Base-by-base conservation (phyloP, 2,797 vertebrate species). In the Notoglanidium macrostoma region DNA sequence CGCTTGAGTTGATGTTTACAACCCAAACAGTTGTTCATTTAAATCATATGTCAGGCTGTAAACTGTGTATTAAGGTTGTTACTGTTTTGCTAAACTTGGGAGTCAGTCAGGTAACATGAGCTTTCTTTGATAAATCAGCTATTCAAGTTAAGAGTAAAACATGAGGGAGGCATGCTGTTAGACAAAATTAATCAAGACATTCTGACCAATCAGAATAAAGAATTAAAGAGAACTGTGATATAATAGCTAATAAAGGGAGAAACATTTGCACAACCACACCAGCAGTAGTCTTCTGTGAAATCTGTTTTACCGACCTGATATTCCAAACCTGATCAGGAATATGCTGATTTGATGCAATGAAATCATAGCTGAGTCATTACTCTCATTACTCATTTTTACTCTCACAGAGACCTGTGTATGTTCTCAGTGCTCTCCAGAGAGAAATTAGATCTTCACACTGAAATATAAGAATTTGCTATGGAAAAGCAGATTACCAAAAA, bases 11-110 rank as follows among this genome's bases (percentile, higher is more conserved):
- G 49, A 74, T 84, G 54, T 86, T 87, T 82, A 63, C 70, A 87
- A 81, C 61, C 65, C 44, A 86, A 87, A 86, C 61, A 23, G 54
- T 82, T 86, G 51, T 84, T 87, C 49, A 87, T 85, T 83, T 35
- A 85, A 86, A 80, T 83, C 63, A 84, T 84, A 63, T 74, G 29
- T 85, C 85, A 89, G 81, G 44, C 57, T 12, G 51, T 49, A 67
- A 65, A 84, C 49, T 85, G 54, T 73, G 70, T 83, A 76, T 44
- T 85, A 54, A 86, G 86, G 54, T 73, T 80, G 26, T 80, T 67
- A 73, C 72, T 23, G 49, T 14, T 74, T 83, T 73, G 68, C 7
- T 73, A 55, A 83, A 12, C 29, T 1, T 76, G 23, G 59, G 79
- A 65, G 57, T n/a, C 55, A 40, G 76, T 79, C 32, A 57, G 19